Evolutionary conservation across 2,888 invertebrate genomes (phyloP).

Genomic region (Thumatha senex): DNA sequence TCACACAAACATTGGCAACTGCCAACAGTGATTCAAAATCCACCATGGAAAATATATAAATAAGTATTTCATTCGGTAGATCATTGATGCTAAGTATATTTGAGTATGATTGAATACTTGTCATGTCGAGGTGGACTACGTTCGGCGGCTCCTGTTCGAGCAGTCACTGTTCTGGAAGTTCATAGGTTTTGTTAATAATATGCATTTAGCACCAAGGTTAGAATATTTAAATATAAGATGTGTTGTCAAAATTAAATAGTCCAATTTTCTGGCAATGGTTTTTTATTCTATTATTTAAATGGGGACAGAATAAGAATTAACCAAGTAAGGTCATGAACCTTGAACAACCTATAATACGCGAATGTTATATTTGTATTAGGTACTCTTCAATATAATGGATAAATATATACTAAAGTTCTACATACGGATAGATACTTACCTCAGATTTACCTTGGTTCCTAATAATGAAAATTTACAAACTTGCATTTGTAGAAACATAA

Average conservation of each 20-base stretch:
- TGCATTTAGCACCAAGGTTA: slow-evolving; percentile 13
- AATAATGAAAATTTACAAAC: slow-evolving; percentile 66
- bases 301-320: slow-evolving; percentile 48
- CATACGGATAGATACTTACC: slow-evolving; percentile 54
- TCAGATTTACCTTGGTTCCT: slow-evolving; percentile 65
- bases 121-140: slow-evolving; percentile 79
- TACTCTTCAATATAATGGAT: slow-evolving; percentile 24
- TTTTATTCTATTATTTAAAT: slow-evolving; percentile 22
- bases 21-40: slow-evolving; percentile 78
- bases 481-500: slow-evolving; percentile 77
- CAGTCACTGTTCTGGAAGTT: slow-evolving; percentile 59
- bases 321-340: slow-evolving; percentile 62
- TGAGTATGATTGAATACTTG: slow-evolving; percentile 57
- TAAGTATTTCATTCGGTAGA: slow-evolving; percentile 79
- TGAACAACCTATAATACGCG: slow-evolving; percentile 41
- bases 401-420: slow-evolving; percentile 16
- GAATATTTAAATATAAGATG: slow-evolving; percentile 8
- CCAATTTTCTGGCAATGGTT: slow-evolving; percentile 11
- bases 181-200: slow-evolving; percentile 10
- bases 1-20: slow-evolving; percentile 74
- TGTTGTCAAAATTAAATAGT: slow-evolving; percentile 8
- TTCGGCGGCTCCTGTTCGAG: slow-evolving; percentile 46
- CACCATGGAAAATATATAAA: slow-evolving; percentile 80
- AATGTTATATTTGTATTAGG: background rate
- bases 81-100: slow-evolving; percentile 73